These are phyloP conservation scores for Megamerina dolium DNA, from an alignment of 2,888 invertebrate species.

Conservation along the genomic window DNA sequence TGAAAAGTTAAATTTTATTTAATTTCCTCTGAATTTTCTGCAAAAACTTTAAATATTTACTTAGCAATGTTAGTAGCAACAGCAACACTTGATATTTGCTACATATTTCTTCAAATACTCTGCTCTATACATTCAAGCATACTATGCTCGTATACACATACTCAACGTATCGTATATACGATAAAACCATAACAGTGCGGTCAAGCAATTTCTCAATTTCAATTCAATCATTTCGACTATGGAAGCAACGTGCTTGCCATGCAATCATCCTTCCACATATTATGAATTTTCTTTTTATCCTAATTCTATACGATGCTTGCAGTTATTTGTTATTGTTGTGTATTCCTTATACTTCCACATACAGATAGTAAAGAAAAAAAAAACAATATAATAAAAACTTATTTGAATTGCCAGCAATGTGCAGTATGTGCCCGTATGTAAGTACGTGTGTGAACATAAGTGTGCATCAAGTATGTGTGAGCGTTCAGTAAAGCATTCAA, in stretches of 20 bases:
- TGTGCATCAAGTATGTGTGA: constrained; percentile 4
- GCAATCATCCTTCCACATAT: neutral
- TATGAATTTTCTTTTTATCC: too few relatives aligned
- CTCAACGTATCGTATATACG: neutral
- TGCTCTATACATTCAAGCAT: too few relatives aligned
- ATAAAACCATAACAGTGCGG: neutral
- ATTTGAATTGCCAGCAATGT: neutral
- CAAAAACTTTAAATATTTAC: too few relatives aligned
- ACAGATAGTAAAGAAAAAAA: too few relatives aligned
- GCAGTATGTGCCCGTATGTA: neutral
- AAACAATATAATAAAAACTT: neutral
- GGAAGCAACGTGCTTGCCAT: neutral
- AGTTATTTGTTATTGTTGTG: neutral
- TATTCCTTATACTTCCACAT: neutral
- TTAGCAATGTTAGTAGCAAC: too few relatives aligned
- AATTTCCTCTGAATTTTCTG: too few relatives aligned
- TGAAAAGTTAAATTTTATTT: too few relatives aligned
- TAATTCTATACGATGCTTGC: too few relatives aligned
- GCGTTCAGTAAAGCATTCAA: constrained; percentile 13
- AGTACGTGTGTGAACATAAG: neutral
- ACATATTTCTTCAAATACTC: too few relatives aligned
- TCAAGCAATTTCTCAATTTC: neutral
- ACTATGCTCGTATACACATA: too few relatives aligned
- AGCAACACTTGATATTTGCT: too few relatives aligned
- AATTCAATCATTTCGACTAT: neutral